These are phyloP conservation scores for Drosophila varians DNA, from an alignment of 1,140 invertebrate species.

Conservation along the genomic window DNA sequence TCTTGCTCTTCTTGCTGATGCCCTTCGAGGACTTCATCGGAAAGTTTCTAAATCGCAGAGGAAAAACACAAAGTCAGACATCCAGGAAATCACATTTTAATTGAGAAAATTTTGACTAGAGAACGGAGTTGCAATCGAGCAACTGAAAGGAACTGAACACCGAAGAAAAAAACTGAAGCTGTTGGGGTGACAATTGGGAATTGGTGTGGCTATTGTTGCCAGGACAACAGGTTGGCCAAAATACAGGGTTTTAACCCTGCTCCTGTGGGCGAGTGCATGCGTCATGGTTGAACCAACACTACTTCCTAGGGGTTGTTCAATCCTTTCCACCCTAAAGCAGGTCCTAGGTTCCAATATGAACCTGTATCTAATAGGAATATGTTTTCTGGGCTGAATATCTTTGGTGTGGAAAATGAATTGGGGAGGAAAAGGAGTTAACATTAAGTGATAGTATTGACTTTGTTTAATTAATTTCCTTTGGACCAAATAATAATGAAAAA, in stretches of 20 bases:
- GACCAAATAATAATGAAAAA: too few relatives aligned
- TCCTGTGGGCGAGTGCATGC: slow-evolving; percentile 27
- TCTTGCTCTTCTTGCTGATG: slow-evolving; percentile 84
- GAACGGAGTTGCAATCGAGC: slow-evolving; percentile 29
- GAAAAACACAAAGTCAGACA: not conserved
- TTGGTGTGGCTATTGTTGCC: slow-evolving; percentile 48
- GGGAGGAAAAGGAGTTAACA: not conserved
- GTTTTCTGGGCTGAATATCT: not conserved
- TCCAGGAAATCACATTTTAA: slow-evolving; percentile 55
- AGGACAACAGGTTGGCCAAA: slow-evolving; percentile 69
- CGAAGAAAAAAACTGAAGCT: slow-evolving; percentile 39
- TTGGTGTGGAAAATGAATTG: not conserved
- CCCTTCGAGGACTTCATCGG: slow-evolving; percentile 78
- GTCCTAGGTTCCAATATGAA: not conserved
- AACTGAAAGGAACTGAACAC: slow-evolving; percentile 39
- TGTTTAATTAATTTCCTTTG: too few relatives aligned
- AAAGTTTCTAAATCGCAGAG: slow-evolving; percentile 66
- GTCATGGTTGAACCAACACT: slow-evolving; percentile 51
- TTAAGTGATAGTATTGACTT: too few relatives aligned
- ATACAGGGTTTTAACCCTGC: slow-evolving; percentile 61
- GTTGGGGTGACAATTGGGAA: slow-evolving; percentile 56
- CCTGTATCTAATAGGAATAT: not conserved
- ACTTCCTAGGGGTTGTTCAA: slow-evolving; percentile 38
- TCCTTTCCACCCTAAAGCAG: slow-evolving; percentile 28
- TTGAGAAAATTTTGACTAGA: slow-evolving; percentile 12